phyloP scores from a whole-genome alignment of 1,140 invertebrate species.

The Melanaphis sacchari region DNA sequence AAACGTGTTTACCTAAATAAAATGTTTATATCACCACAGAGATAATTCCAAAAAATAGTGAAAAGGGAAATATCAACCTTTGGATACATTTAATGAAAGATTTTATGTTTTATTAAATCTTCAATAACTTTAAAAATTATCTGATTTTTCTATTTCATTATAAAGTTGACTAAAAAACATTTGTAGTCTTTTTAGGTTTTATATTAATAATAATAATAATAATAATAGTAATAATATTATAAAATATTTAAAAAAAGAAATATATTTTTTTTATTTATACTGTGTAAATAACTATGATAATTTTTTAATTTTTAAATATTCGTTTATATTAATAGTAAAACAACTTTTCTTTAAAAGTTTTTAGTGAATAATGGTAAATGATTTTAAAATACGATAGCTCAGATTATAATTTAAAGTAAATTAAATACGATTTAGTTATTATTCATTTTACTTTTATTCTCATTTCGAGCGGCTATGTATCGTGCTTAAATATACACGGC shows the following conservation, averaged over 20 bases:
- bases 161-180: too few relatives aligned
- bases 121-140: not conserved
- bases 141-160: not conserved
- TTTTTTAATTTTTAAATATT: not conserved
- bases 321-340: not conserved
- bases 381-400: too few relatives aligned
- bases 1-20: not conserved
- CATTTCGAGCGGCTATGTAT: too few relatives aligned
- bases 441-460: too few relatives aligned
- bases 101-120: not conserved
- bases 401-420: too few relatives aligned
- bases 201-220: too few relatives aligned
- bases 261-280: not conserved
- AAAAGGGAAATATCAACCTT: not conserved
- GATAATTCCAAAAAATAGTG: not conserved
- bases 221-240: not conserved
- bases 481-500: too few relatives aligned
- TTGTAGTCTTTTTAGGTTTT: too few relatives aligned
- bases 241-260: not conserved
- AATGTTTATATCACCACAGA: not conserved
- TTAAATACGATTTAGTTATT: too few relatives aligned
- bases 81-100: not conserved
- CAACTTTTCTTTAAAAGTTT: not conserved
- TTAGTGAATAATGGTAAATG: not conserved
- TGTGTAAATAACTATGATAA: not conserved